Conservation (phyloP, 2,888 invertebrate species). For the Tholera decimalis region DNA sequence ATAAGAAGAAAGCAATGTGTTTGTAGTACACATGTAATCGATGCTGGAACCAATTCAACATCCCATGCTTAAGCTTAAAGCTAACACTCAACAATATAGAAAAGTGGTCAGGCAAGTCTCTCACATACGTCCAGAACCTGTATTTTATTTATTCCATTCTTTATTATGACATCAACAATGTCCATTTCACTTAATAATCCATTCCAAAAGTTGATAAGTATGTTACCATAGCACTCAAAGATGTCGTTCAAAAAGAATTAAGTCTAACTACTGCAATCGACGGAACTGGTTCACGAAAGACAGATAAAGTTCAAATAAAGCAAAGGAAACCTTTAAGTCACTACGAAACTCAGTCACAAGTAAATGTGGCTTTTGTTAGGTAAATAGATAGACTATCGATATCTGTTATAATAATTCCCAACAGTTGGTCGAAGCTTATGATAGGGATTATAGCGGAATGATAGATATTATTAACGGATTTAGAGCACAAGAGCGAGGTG, state of each 20-base stretch:
- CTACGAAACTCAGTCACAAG: not conserved
- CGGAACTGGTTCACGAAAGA: slow-evolving; percentile 28
- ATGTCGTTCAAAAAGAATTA: slow-evolving; percentile 8
- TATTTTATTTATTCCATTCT: too few species aligned
- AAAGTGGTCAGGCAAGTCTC: not conserved
- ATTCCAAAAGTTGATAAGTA: not conserved
- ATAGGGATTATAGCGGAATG: slow-evolving; percentile 37
- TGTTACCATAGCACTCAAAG: not conserved
- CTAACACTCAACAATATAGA: not conserved
- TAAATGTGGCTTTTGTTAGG: slow-evolving; percentile 9
- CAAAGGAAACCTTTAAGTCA: slow-evolving; percentile 19
- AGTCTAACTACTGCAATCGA: slow-evolving; percentile 3
- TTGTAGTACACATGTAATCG: slow-evolving; percentile 69
- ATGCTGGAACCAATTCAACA: slow-evolving; percentile 44
- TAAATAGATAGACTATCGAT: not conserved
- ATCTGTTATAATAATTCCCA: slow-evolving; percentile 18
- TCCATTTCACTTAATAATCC: not conserved
- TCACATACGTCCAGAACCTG: not conserved
- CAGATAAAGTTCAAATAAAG: slow-evolving; percentile 20
- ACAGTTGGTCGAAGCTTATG: slow-evolving; percentile 21
- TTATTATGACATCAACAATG: not conserved
- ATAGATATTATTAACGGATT: slow-evolving; percentile 55
- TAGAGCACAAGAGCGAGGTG: slow-evolving; percentile 35
- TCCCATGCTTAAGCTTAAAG: slow-evolving; percentile 30
- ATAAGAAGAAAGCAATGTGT: slow-evolving; percentile 77